Evolutionary conservation across 1,140 invertebrate species (phyloP).

Genomic region (Bombus terrestris): DNA sequence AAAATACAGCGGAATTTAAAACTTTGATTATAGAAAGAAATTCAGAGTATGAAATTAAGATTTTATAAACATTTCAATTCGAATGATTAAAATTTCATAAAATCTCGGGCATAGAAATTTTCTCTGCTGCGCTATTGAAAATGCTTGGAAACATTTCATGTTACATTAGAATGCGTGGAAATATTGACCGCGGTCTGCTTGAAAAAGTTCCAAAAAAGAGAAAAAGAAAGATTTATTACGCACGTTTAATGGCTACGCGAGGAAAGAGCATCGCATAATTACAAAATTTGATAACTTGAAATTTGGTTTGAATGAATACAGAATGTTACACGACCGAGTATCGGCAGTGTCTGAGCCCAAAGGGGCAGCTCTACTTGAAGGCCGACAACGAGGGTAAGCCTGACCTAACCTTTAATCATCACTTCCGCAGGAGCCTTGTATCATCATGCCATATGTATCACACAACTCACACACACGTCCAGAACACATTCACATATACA

Average conservation of each 20-base stretch:
- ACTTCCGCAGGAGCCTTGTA: conserved; percentile 79
- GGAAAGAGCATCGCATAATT: conserved; percentile 35
- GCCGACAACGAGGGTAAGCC: conserved; percentile 91
- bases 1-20: neutral
- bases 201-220: neutral
- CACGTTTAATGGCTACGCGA: neutral
- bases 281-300: conserved; percentile 68
- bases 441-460: conserved; percentile 68
- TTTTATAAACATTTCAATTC: neutral
- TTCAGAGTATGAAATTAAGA: neutral
- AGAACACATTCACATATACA: conserved; percentile 40
- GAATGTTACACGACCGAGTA: conserved; percentile 85
- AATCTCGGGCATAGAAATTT: neutral
- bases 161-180: neutral
- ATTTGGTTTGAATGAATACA: conserved; percentile 83
- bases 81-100: neutral
- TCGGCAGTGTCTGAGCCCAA: conserved; percentile 87
- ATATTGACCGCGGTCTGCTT: neutral
- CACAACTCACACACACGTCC: conserved; percentile 17
- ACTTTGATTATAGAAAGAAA: neutral
- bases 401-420: conserved; percentile 80
- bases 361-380: conserved; percentile 91
- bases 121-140: neutral
- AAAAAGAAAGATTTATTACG: neutral
- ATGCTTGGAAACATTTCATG: neutral